Evolutionary conservation across 2,888 invertebrate genomes (phyloP).

Genomic region (Yponomeuta evonymella): DNA sequence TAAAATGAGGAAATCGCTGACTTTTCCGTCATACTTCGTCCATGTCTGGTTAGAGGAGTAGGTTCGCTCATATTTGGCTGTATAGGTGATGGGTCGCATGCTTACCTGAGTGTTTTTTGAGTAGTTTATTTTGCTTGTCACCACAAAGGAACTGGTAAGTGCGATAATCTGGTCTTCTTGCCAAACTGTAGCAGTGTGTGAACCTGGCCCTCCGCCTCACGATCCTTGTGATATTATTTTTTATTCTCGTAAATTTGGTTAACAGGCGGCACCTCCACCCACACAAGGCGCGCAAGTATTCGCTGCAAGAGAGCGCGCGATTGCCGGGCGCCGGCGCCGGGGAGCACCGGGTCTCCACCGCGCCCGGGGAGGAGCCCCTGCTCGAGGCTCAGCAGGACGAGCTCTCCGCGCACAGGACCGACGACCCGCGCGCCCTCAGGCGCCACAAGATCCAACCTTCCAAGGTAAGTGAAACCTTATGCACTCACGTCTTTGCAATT

Average conservation of each 20-base stretch:
- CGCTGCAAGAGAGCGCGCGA: slow-evolving; percentile 81
- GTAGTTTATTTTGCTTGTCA: neutral
- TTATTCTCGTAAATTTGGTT: neutral
- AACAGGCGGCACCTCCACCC: slow-evolving; percentile 78
- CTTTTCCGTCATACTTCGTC: neutral
- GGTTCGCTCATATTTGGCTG: neutral
- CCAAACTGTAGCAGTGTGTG: neutral
- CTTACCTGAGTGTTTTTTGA: neutral
- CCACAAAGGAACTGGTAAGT: neutral
- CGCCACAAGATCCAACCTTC: slow-evolving; percentile 77
- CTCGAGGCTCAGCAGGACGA: slow-evolving; percentile 88
- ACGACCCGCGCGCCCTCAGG: slow-evolving; percentile 81
- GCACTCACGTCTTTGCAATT: no score
- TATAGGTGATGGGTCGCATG: neutral
- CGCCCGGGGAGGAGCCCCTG: slow-evolving; percentile 86
- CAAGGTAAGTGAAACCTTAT: slow-evolving; percentile 30
- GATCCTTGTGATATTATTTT: no score
- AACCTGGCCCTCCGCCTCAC: no score
- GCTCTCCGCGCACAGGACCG: slow-evolving; percentile 84
- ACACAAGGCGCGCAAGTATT: slow-evolving; percentile 84
- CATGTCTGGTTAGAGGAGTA: neutral
- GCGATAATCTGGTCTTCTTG: neutral
- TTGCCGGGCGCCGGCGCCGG: slow-evolving; percentile 60
- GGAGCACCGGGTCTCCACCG: slow-evolving; percentile 76
- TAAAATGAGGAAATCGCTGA: neutral